These are phyloP conservation scores for Drosophila equinoxialis DNA, from an alignment of 1,140 invertebrate species.

Conservation along the genomic window DNA sequence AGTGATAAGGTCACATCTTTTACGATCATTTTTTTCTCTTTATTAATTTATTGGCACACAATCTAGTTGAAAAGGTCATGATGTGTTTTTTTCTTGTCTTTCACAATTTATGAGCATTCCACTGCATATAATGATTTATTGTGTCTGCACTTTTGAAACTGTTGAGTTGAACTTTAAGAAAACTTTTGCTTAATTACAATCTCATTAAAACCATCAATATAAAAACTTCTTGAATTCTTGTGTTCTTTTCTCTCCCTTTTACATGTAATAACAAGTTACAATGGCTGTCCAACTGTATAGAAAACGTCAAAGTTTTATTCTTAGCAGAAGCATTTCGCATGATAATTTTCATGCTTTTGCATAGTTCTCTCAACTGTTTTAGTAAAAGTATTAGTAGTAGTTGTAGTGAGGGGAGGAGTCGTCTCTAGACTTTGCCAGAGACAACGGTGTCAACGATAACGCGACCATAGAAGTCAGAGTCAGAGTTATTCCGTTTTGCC, in stretches of 20 bases:
- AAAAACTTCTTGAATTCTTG: neutral
- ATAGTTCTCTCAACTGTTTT: constrained; percentile 49
- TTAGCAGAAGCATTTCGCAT: neutral
- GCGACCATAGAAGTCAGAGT: constrained; percentile 1
- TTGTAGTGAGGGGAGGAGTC: neutral
- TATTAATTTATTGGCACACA: too few relatives aligned
- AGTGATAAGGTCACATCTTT: too few relatives aligned
- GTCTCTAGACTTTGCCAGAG: constrained; percentile 1
- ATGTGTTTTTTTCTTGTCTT: too few relatives aligned
- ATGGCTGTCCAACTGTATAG: constrained; percentile 3
- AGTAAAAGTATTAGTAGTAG: neutral
- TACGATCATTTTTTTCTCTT: too few relatives aligned
- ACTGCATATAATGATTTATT: too few relatives aligned
- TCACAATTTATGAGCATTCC: too few relatives aligned
- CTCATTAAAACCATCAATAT: constrained; percentile 3
- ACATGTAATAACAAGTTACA: constrained; percentile 1
- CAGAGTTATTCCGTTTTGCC: neutral
- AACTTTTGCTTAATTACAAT: constrained; percentile 12
- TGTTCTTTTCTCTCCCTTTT: neutral
- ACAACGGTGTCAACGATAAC: neutral
- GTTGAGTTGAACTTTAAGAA: neutral
- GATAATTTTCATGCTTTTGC: constrained; percentile 63
- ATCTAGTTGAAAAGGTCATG: too few relatives aligned
- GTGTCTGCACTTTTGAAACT: too few relatives aligned
- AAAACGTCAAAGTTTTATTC: constrained; percentile 1